These are phyloP conservation scores for Verasper variegatus DNA, from an alignment of 2,113 vertebrate genomes.

Conservation along the genomic window DNA sequence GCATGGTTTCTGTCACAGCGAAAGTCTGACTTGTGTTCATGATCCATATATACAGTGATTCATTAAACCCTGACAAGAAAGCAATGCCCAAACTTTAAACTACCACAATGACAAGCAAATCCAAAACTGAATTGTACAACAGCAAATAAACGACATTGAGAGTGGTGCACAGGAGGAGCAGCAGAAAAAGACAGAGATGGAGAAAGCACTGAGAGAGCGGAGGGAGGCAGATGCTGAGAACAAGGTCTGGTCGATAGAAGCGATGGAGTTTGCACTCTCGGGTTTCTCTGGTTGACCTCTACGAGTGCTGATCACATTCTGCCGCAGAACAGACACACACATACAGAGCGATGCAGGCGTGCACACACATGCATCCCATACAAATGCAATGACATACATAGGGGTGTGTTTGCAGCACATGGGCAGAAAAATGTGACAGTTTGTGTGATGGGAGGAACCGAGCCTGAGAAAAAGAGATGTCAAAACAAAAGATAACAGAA, in stretches of 20 bases:
- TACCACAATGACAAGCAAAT: neutral
- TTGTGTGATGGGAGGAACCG: conserved; percentile 27
- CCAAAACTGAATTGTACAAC: neutral
- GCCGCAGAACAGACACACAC: conserved; percentile 67
- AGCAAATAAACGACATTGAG: conserved; percentile 12
- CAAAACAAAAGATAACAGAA: too few species aligned
- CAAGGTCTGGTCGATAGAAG: conserved; percentile 78
- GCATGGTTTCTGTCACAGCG: neutral
- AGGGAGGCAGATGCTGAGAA: conserved; percentile 77
- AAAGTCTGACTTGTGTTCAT: neutral
- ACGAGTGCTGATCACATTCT: conserved; percentile 78
- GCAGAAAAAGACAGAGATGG: conserved; percentile 38
- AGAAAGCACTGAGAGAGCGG: conserved; percentile 24
- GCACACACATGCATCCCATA: conserved; percentile 11
- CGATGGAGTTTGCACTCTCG: conserved; percentile 79
- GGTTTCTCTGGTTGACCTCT: conserved; percentile 83
- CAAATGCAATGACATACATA: conserved; percentile 18
- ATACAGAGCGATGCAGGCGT: conserved; percentile 26
- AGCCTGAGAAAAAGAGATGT: neutral
- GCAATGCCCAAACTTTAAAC: neutral
- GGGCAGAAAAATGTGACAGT: conserved; percentile 39
- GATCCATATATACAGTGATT: neutral
- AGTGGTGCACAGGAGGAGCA: neutral
- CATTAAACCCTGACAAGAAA: neutral
- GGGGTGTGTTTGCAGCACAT: conserved; percentile 40